These are phyloP conservation scores for Parthenolecanium corni DNA, from an alignment of 2,888 invertebrate species.

Conservation along the genomic window DNA sequence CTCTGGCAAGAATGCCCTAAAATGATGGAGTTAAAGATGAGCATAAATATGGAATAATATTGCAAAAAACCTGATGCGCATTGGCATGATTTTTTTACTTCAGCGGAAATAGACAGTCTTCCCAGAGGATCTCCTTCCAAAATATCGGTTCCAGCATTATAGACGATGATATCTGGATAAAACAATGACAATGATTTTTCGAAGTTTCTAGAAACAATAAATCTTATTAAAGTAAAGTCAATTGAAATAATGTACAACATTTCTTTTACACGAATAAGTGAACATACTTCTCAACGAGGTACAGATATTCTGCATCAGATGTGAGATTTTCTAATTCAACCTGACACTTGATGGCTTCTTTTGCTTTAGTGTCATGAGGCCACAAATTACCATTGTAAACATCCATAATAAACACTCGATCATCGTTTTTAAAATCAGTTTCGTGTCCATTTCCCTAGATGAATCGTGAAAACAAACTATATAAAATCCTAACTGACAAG, in stretches of 20 bases:
- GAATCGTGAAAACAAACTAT: constrained; percentile 22
- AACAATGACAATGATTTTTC: constrained; percentile 57
- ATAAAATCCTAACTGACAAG: no score
- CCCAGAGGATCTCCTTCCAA: constrained; percentile 68
- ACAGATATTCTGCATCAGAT: constrained; percentile 57
- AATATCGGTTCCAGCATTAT: constrained; percentile 87
- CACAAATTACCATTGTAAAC: constrained; percentile 73
- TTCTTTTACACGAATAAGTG: background rate
- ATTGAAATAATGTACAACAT: background rate
- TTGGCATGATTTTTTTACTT: constrained; percentile 41
- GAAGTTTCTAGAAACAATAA: constrained; percentile 47
- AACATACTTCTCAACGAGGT: constrained; percentile 50
- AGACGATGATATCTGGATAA: constrained; percentile 67
- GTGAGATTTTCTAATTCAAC: constrained; percentile 54
- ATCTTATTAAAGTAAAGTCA: background rate
- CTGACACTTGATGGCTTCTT: constrained; percentile 55
- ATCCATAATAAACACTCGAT: constrained; percentile 73
- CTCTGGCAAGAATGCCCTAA: constrained; percentile 72
- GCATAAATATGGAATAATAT: background rate
- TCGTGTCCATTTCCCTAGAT: constrained; percentile 78
- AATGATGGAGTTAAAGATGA: constrained; percentile 34
- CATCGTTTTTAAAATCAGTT: constrained; percentile 58
- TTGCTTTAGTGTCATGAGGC: constrained; percentile 63
- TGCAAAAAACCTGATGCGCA: background rate
- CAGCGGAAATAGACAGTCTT: constrained; percentile 52